phyloP scores from a whole-genome alignment of 2,797 vertebrate species.

The Sardinella longiceps region DNA sequence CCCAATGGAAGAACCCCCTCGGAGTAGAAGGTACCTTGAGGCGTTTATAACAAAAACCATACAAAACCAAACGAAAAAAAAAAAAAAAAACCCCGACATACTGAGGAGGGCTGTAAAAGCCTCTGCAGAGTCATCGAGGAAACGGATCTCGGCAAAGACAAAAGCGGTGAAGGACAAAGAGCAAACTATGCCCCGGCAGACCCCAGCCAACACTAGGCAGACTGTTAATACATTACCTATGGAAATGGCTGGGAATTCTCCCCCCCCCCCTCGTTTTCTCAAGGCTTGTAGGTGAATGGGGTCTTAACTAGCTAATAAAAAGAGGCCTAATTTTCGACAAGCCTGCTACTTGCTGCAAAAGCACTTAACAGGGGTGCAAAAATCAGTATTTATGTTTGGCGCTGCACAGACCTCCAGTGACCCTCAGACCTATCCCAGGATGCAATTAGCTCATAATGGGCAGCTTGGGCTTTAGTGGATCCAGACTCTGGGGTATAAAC shows the following conservation, averaged over 20 bases:
- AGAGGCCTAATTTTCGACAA: not conserved
- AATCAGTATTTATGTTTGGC: slow-evolving; percentile 14
- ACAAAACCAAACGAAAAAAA: too few relatives aligned
- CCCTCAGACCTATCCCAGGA: slow-evolving; percentile 6
- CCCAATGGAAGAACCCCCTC: not conserved
- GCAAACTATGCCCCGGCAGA: not conserved
- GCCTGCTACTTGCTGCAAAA: not conserved
- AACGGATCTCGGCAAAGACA: not conserved
- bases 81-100: too few relatives aligned
- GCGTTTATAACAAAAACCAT: not conserved
- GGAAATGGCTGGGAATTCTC: not conserved
- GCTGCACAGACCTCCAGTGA: not conserved
- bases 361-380: slow-evolving; percentile 21
- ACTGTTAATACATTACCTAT: slow-evolving; percentile 24
- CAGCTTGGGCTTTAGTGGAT: not conserved
- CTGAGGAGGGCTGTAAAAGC: not conserved
- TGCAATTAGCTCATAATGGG: slow-evolving; percentile 15
- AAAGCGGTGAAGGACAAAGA: slow-evolving; percentile 1
- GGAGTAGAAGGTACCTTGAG: not conserved
- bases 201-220: not conserved
- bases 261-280: too few relatives aligned
- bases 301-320: slow-evolving; percentile 22
- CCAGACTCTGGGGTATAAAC: slow-evolving; percentile 14
- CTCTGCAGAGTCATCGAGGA: not conserved
- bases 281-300: not conserved